phyloP scores from a whole-genome alignment of 2,113 vertebrate species.

The Heloderma charlesbogerti region DNA sequence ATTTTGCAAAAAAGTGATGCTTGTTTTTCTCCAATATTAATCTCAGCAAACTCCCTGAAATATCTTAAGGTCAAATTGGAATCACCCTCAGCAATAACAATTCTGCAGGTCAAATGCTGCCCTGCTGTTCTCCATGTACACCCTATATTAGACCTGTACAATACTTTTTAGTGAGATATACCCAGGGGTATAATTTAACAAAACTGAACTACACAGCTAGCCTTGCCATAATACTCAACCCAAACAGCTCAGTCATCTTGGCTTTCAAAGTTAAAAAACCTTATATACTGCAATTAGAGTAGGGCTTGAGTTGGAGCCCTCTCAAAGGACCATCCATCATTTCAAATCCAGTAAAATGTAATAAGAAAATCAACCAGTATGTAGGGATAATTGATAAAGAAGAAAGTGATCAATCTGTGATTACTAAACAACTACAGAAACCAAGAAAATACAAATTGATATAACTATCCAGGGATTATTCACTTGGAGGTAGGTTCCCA shows the following conservation, averaged over 20 bases:
- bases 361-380: not conserved
- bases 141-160: not conserved
- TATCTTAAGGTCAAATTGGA: not conserved
- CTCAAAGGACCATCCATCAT: not conserved
- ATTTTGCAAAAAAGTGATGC: constrained; percentile 44
- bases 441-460: not conserved
- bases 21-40: not conserved
- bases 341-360: not conserved
- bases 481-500: not conserved
- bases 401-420: not conserved
- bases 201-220: not conserved
- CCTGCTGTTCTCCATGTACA: not conserved
- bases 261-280: not conserved
- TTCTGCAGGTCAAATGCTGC: constrained; percentile 13
- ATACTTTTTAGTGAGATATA: not conserved
- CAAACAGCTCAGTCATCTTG: not conserved
- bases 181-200: not conserved
- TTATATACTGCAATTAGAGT: not conserved
- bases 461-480: not conserved
- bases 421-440: not conserved
- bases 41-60: not conserved
- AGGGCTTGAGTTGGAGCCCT: not conserved
- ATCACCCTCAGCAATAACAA: not conserved
- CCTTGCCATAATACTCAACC: not conserved
- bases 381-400: not conserved